A percentile compares a stretch with the other conserved stretches of the same genome.
phyloP scores from a whole-genome alignment of 2,797 vertebrate species.

The Nasua narica region DNA sequence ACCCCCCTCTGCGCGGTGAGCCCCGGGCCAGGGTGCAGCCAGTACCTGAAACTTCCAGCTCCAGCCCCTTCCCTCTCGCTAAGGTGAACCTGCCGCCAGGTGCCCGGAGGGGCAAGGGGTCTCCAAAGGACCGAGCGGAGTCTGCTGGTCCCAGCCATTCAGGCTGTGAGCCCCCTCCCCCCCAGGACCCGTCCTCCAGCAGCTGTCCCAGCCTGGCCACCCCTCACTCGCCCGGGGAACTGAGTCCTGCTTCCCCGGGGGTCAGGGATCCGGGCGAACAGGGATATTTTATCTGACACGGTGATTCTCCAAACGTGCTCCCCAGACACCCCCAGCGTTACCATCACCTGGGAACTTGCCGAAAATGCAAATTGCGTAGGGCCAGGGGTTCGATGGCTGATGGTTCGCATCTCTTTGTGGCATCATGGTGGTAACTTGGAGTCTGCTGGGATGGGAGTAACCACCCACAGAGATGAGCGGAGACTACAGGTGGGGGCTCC shows the following conservation, averaged over 20 bases:
- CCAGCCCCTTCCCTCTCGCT: neutral
- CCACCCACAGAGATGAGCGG: neutral
- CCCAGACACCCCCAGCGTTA: neutral
- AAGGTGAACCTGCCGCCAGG: neutral
- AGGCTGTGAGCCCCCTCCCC: neutral
- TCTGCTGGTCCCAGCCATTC: neutral
- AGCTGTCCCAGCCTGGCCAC: neutral
- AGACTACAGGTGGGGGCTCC: neutral
- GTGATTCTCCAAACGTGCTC: neutral
- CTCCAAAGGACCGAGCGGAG: neutral
- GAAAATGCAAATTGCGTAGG: no score
- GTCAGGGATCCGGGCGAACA: no score
- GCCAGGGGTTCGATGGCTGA: rapidly evolving
- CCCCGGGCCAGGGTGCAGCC: neutral
- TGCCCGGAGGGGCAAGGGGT: neutral
- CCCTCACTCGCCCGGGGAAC: rapidly evolving
- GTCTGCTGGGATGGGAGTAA: neutral
- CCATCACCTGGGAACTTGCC: neutral
- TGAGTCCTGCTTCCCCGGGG: rapidly evolving
- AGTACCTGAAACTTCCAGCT: neutral
- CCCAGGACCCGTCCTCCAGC: neutral
- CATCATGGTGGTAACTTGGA: neutral
- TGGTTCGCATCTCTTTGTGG: neutral
- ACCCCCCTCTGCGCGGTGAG: neutral
- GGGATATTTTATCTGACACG: neutral